A percentile compares a stretch with the other conserved stretches of the same genome.
phyloP scores from a whole-genome alignment of 1,140 invertebrate species.

The Eurytemora carolleeae region DNA sequence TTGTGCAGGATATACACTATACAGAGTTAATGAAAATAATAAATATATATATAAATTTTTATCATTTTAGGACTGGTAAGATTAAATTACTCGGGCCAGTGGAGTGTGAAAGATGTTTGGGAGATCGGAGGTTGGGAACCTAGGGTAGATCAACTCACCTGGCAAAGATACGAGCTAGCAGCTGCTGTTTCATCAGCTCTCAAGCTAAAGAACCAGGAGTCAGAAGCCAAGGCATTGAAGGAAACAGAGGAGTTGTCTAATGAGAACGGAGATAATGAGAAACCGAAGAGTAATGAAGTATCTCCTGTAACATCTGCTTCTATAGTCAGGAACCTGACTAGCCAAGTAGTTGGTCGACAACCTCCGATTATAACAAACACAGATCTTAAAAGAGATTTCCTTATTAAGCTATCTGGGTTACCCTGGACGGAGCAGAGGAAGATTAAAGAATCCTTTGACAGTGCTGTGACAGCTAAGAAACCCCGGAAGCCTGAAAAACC shows the following conservation, averaged over 20 bases:
- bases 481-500: not conserved
- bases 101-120: conserved; percentile 3
- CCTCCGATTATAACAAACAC: not conserved
- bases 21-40: too few species aligned
- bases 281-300: too few species aligned
- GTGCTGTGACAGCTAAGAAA: not conserved
- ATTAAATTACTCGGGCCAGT: not conserved
- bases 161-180: not conserved
- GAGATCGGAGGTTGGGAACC: conserved; percentile 2
- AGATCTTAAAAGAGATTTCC: not conserved
- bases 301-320: not conserved
- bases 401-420: not conserved
- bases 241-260: not conserved
- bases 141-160: not conserved
- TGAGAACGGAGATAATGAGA: not conserved
- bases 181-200: not conserved
- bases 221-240: not conserved
- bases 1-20: too few species aligned
- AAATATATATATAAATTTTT: too few species aligned
- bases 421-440: conserved; percentile 3
- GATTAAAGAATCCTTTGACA: not conserved
- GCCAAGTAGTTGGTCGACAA: not conserved
- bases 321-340: not conserved
- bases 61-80: not conserved
- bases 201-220: not conserved